Evolutionary conservation across 2,113 vertebrate genomes (phyloP), one percentile per base, ranked within the genome.

Genomic region (Chamaetylas fuelleborni): DNA sequence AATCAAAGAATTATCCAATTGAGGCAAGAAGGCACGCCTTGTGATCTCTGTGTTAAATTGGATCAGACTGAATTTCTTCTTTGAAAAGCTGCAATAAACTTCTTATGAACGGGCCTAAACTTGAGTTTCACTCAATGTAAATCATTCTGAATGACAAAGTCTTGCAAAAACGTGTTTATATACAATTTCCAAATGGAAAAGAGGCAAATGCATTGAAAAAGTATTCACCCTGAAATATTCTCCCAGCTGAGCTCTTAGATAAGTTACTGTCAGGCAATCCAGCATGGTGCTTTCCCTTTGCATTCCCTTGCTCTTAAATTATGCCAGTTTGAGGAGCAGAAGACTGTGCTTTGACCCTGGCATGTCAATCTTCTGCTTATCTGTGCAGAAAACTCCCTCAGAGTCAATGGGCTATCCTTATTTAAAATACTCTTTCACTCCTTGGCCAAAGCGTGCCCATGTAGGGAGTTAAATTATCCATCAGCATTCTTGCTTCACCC

Each of bases 1-100:
- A 96, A 85, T 94, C 91, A 97, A 95, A 95, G 93, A 88, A 82
- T 79, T 93, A 90, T 86, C 73, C 93, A 91, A n/a, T 73, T 89
- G 81, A 94, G 78, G 70, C n/a, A 93, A 86, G 67, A 72, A 86
- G 71, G 43, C 42, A 57, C 12, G 34, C 31, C 90, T 88, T 95
- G 62, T 93, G 93, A 88, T 90, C 54, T 60, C 51, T 72, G 22
- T 78, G 54, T 88, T 84, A 71, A 95, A 94, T 88, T 78, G 48
- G 90, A 93, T 87, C 64, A 78, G 88, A 77, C 57, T 84, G 67
- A 74, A 81, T 64, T 90, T 90, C 64, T 86, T 26, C 56, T 80
- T 70, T 70, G n/a, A 86, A 96, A 95, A 92, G 18, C 34, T 92
- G 50, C 65, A 92, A 70, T 82, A 45, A 79, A 12, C 65, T 88